Conservation (phyloP, 2,888 invertebrate species). For the Exephanes ischioxanthus region DNA sequence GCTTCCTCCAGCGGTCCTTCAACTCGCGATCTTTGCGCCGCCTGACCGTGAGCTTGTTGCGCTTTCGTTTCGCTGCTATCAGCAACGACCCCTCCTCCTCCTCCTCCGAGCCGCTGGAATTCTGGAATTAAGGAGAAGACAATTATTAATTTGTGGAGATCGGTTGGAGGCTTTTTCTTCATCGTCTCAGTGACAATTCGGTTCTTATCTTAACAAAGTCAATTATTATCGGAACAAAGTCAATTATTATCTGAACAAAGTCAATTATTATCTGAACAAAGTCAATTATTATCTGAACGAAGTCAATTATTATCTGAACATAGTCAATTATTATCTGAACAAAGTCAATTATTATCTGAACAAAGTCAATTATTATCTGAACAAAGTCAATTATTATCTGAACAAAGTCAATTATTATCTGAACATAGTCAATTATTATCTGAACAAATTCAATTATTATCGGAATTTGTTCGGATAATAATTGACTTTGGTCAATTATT, state of each 20-base stretch:
- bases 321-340: too few species aligned
- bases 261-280: background rate
- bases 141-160: background rate
- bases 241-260: background rate
- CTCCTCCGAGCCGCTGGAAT: conserved; percentile 33
- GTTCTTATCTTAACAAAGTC: background rate
- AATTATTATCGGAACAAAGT: background rate
- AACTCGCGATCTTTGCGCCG: conserved; percentile 10
- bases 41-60: background rate
- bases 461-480: too few species aligned
- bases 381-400: too few species aligned
- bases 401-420: too few species aligned
- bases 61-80: background rate
- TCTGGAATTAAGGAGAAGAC: conserved; percentile 56
- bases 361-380: too few species aligned
- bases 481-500: too few species aligned
- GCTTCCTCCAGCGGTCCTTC: conserved; percentile 5
- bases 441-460: too few species aligned
- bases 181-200: background rate
- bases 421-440: too few species aligned
- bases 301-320: too few species aligned
- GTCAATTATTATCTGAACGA: background rate
- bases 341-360: too few species aligned
- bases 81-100: conserved; percentile 48
- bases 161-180: background rate